A percentile compares a stretch with the other conserved stretches of the same genome.
phyloP scores from a whole-genome alignment of 2,888 invertebrate genomes.

The Silvanus unidentatus region DNA sequence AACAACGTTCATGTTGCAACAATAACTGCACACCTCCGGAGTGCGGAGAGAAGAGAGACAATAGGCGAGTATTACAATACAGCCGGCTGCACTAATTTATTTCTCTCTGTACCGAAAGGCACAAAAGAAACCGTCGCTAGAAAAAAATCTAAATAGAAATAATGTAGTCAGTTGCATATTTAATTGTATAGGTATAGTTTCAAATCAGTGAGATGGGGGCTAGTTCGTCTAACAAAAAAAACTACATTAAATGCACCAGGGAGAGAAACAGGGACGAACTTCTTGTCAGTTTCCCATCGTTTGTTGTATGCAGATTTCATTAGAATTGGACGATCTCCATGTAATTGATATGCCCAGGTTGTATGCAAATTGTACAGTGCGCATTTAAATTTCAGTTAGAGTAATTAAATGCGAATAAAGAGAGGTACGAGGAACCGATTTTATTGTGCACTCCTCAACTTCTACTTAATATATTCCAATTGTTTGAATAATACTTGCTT shows the following conservation, averaged over 20 bases:
- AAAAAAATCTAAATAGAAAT: slow-evolving; percentile 10
- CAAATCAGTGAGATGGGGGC: slow-evolving; percentile 22
- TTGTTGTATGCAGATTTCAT: slow-evolving; percentile 23
- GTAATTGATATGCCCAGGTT: slow-evolving; percentile 24
- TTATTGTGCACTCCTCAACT: no score
- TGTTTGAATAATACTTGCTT: no score
- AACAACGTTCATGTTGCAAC: no score
- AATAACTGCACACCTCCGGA: no score
- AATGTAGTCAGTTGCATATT: slow-evolving; percentile 8
- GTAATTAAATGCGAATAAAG: no score
- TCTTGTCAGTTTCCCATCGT: slow-evolving; percentile 21
- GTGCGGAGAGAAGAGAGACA: neutral
- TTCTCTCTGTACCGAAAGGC: slow-evolving; percentile 17
- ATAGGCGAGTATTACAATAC: neutral
- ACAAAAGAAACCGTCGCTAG: slow-evolving; percentile 13
- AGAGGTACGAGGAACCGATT: no score
- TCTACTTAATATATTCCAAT: no score
- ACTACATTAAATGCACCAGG: neutral
- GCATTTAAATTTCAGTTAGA: no score
- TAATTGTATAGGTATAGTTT: slow-evolving; percentile 19
- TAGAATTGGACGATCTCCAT: slow-evolving; percentile 14
- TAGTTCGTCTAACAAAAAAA: slow-evolving; percentile 20
- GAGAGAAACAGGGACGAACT: neutral
- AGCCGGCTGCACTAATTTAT: slow-evolving; percentile 17
- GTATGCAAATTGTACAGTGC: slow-evolving; percentile 12